A percentile compares a stretch with the other conserved stretches of the same genome.
phyloP scores from a whole-genome alignment of 2,888 invertebrate species.

The Acanthosepion pharaonis region DNA sequence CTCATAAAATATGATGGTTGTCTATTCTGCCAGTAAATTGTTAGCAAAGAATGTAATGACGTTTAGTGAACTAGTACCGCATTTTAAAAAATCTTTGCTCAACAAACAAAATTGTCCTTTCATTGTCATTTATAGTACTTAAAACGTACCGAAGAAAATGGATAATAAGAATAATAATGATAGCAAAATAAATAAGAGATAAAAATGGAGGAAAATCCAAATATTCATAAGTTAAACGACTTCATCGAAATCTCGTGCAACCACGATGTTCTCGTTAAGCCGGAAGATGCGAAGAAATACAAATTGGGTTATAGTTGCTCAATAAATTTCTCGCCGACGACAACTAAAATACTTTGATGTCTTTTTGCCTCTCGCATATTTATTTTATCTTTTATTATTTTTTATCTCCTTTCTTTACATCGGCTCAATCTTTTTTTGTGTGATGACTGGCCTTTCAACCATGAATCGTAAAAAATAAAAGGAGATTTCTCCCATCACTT shows the following conservation, averaged over 20 bases:
- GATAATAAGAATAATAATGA: not conserved
- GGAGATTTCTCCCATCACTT: constrained; percentile 33
- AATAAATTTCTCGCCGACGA: constrained; percentile 33
- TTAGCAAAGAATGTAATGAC: not conserved
- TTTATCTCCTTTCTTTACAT: constrained; percentile 16
- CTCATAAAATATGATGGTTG: not conserved
- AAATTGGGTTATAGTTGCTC: constrained; percentile 23
- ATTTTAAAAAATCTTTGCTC: not conserved
- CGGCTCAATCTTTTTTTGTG: not conserved
- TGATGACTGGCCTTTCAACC: not conserved
- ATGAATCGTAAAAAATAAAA: constrained; percentile 23
- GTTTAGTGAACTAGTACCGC: not conserved
- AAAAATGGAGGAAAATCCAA: not conserved
- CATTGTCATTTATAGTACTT: not conserved
- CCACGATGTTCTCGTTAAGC: constrained; percentile 21
- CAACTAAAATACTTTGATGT: constrained; percentile 33
- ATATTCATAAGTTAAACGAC: not conserved
- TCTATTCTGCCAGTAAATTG: not conserved
- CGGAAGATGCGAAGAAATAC: constrained; percentile 14
- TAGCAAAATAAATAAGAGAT: not conserved
- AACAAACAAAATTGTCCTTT: not conserved
- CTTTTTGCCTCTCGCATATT: not conserved
- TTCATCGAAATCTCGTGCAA: not conserved
- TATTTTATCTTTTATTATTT: constrained; percentile 9
- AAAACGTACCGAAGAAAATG: not conserved